These are phyloP conservation scores for Dryomyza anilis DNA, from an alignment of 2,888 invertebrate species.

Conservation along the genomic window DNA sequence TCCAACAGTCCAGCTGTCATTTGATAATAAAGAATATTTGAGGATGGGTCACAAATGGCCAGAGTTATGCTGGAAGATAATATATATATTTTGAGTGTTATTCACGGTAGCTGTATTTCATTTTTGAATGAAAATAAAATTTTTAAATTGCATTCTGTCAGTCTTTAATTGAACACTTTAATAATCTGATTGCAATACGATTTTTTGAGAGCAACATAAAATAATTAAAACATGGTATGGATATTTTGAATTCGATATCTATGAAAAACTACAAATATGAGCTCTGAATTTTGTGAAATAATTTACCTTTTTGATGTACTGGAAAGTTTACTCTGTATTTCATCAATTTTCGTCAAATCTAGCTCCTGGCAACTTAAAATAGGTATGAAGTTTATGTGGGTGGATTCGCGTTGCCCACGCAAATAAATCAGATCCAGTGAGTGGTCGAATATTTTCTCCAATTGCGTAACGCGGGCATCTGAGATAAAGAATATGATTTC, in stretches of 20 bases:
- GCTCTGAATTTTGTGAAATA: too few species aligned
- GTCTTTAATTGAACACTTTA: too few species aligned
- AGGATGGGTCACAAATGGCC: constrained; percentile 61
- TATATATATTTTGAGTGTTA: too few species aligned
- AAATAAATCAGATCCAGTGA: constrained; percentile 43
- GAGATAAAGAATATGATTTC: not conserved
- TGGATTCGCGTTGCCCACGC: constrained; percentile 29
- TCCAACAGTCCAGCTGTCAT: constrained; percentile 48
- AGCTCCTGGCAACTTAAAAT: constrained; percentile 39
- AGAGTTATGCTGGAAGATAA: constrained; percentile 43
- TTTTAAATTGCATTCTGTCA: too few species aligned
- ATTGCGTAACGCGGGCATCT: constrained; percentile 27
- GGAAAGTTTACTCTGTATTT: constrained; percentile 40
- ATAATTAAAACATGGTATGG: too few species aligned
- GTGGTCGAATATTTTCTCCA: constrained; percentile 40
- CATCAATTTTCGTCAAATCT: constrained; percentile 39
- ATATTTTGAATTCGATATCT: too few species aligned
- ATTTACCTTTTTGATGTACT: too few species aligned
- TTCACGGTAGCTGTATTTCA: too few species aligned
- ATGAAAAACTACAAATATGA: too few species aligned
- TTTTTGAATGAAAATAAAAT: too few species aligned
- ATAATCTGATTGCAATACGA: too few species aligned
- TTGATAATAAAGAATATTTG: constrained; percentile 63
- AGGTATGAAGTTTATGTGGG: constrained; percentile 41
- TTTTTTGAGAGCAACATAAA: too few species aligned